phyloP scores from a whole-genome alignment of 2,888 invertebrate species.

The Candidula unifasciata region DNA sequence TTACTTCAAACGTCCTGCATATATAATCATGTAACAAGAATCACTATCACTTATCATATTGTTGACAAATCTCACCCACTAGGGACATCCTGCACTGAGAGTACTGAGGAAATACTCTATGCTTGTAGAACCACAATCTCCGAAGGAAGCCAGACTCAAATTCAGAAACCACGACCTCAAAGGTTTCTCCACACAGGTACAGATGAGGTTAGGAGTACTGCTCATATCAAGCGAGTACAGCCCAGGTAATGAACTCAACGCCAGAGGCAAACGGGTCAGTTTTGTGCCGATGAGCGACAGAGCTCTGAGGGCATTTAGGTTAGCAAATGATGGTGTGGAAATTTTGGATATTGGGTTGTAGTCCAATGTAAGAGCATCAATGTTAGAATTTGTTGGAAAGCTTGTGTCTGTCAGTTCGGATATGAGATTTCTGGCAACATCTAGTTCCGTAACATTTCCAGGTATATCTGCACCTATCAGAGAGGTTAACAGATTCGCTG shows the following conservation, averaged over 20 bases:
- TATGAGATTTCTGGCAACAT: neutral
- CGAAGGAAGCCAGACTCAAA: neutral
- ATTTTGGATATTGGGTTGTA: conserved; percentile 28
- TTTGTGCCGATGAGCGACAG: neutral
- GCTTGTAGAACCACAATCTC: neutral
- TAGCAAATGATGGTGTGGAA: neutral
- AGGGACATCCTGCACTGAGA: neutral
- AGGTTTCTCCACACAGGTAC: conserved; percentile 18
- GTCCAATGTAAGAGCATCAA: neutral
- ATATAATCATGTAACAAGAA: too few species aligned
- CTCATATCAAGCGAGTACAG: neutral
- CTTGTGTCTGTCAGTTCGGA: neutral
- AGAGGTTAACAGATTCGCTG: neutral
- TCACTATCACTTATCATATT: too few species aligned
- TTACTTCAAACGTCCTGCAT: too few species aligned
- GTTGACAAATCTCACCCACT: neutral
- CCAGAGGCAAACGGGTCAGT: neutral
- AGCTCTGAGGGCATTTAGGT: neutral
- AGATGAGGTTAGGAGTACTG: neutral
- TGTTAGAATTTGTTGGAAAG: neutral
- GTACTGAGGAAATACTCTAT: conserved; percentile 8
- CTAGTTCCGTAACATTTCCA: neutral
- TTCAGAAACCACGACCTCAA: neutral
- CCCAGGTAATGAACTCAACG: neutral
- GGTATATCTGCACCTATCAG: neutral